Base-by-base conservation (phyloP, 2,113 vertebrate species). In the Coptodon rendalli region DNA sequence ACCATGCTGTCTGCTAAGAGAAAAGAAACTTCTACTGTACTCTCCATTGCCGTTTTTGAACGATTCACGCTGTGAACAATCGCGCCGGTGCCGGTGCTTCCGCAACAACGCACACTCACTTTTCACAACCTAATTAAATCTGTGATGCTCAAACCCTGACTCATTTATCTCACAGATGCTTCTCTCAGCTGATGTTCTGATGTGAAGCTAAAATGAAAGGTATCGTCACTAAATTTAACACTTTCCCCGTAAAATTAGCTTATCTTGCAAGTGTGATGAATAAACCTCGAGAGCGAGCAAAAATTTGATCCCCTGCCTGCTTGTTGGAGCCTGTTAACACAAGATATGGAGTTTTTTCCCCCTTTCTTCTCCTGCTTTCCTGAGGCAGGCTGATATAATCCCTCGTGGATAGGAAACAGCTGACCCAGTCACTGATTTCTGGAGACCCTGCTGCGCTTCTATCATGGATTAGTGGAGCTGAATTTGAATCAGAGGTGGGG, bases 401-500 rank as follows among this genome's bases (percentile, higher is more conserved):
- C 93, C 84, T 83, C 2, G 1, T 82, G 89, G 85, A 89, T 85
- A 50, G 78, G 80, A 92, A 87, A 86, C 84, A 85, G 92, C 85
- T 91, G 92, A 89, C 90, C 91, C 45, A 29, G 81, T 12, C 78
- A 14, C 71, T 54, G 88, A 73, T 86, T 92, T 80, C 91, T 40
- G 87, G 80, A 85, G 84, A 76, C 84, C 87, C 90, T 2, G 38
- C 88, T 84, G 89, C 2, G 68, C 48, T 89, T 81, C 84, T 14
- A 79, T 92, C 86, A 11, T 29, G 92, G 94, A 94, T 94, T 92
- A 94, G 89, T 5, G 78, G 88, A 76, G 89, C 54, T 63, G 91
- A 91, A 86, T 78, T 85, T 89, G 87, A 93, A 86, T 93, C 83
- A 54, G 83, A 88, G 83, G 76, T 61, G 82, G 31, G 80, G 80